phyloP scores from a whole-genome alignment of 2,888 invertebrate species.

The Dendrolimus houi region DNA sequence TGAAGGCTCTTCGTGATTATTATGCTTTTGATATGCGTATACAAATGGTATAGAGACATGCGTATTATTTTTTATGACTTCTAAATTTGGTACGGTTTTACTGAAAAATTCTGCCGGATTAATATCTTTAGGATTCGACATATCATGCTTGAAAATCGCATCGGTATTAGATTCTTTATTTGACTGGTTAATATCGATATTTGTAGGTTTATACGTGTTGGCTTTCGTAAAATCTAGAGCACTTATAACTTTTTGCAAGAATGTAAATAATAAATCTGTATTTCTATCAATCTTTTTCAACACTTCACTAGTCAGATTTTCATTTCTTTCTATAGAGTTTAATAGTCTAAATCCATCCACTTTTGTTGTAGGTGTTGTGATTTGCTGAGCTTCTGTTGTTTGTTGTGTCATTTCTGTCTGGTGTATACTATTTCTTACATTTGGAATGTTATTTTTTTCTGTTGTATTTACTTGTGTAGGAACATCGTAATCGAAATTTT shows the following conservation, averaged over 20 bases:
- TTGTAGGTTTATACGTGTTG: constrained; percentile 3
- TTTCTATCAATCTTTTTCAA: constrained; percentile 51
- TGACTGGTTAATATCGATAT: constrained; percentile 4
- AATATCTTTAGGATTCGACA: constrained; percentile 8
- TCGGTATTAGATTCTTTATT: neutral
- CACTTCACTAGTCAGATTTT: constrained; percentile 44
- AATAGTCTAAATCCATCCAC: constrained; percentile 20
- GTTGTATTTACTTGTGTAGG: constrained; percentile 6
- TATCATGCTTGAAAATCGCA: constrained; percentile 5
- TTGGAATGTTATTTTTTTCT: constrained; percentile 2
- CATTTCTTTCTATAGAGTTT: constrained; percentile 36
- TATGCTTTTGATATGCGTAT: constrained; percentile 30
- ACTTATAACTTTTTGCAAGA: constrained; percentile 38
- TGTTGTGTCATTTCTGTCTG: constrained; percentile 7
- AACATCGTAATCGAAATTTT: neutral
- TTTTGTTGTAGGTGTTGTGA: constrained; percentile 8
- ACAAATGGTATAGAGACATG: constrained; percentile 32
- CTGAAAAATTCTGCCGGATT: neutral
- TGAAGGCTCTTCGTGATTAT: constrained; percentile 17
- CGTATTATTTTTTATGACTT: constrained; percentile 15
- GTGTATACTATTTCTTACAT: constrained; percentile 1
- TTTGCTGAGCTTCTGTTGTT: constrained; percentile 6
- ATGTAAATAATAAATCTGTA: constrained; percentile 40
- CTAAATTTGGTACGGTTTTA: constrained; percentile 4
- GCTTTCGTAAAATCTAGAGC: constrained; percentile 14